These are phyloP conservation scores for Gasteruption jaculator DNA, from an alignment of 2,888 invertebrate species.

Conservation along the genomic window DNA sequence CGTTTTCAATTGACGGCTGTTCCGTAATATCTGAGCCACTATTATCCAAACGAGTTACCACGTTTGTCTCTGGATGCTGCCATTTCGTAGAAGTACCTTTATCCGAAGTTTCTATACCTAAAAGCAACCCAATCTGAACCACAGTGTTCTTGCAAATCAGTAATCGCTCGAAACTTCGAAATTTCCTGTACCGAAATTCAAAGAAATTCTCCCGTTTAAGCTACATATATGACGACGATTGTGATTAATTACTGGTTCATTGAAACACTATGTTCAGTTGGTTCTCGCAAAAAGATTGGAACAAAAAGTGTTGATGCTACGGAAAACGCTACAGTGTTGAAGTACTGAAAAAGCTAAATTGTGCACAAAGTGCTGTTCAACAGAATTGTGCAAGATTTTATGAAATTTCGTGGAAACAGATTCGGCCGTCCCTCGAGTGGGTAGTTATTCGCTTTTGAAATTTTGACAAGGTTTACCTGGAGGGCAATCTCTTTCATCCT, in stretches of 20 bases:
- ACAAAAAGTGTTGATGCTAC: too few species aligned
- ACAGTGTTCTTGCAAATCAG: conserved; percentile 26
- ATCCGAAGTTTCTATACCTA: conserved; percentile 46
- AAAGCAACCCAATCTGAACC: conserved; percentile 47
- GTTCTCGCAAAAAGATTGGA: conserved; percentile 26
- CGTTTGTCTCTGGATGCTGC: conserved; percentile 36
- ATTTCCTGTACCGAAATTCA: background rate
- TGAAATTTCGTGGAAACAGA: too few species aligned
- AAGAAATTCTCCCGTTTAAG: too few species aligned
- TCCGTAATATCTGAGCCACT: too few species aligned
- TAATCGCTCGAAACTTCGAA: background rate
- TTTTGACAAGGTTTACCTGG: conserved; percentile 30
- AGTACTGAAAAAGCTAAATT: too few species aligned
- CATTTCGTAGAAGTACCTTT: conserved; percentile 38
- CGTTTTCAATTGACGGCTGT: too few species aligned
- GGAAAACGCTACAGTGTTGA: too few species aligned
- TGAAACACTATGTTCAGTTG: conserved; percentile 31
- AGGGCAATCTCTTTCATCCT: conserved; percentile 60
- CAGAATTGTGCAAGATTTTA: conserved; percentile 7
- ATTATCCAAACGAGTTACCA: conserved; percentile 27
- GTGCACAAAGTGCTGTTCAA: conserved; percentile 10
- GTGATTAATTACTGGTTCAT: too few species aligned
- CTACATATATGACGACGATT: too few species aligned
- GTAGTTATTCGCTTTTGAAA: too few species aligned
- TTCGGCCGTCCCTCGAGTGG: too few species aligned